Base-by-base conservation (phyloP, 2,113 vertebrate genomes). In the Aix galericulata region DNA sequence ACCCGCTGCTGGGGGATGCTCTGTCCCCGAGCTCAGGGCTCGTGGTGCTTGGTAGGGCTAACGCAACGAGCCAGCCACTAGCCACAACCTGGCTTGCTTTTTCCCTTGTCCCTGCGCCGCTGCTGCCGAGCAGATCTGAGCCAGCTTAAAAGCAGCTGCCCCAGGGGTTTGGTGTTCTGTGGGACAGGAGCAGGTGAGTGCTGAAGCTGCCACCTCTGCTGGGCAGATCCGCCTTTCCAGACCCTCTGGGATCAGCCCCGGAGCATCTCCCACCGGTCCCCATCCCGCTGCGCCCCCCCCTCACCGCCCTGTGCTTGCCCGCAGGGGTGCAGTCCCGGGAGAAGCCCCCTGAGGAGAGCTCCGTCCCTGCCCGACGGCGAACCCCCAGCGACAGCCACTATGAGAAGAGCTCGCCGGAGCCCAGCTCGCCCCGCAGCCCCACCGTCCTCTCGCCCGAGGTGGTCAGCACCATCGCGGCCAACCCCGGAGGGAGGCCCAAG, bases 401-500 rank as follows among this genome's bases (percentile, higher is more conserved):
- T 86, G 98, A 98, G 63, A 98, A 98, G 40, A 98, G 98, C 15
- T 96, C 97, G 0, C 95, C 97, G 25, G 97, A 97, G 31, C 95
- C 96, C 48, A 71, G 97, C 8, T 98, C 98, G 0, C 98, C 98
- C 40, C 93, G 97, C n/a, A 98, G 98, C n/a, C 97, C 97, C 23
- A 97, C 98, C 1, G 68, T 99, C 17, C 99, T 99, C 91, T 99
- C 99, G 1, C 99, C 99, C 0, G 99, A 99, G 97, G 98, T 99
- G 86, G 98, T 98, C 97, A 99, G 98, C 92, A 99, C 99, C 86
- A 99, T 99, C 1, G 98, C 99, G 0, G 98, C 99, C 97, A 99
- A 99, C 96, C 99, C 99, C 1, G 99, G 99, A 94, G 99, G 99
- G 48, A 98, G 99, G n/a, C 99, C 99, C 63, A 99, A 99, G 95